These are phyloP conservation scores for Drosophila neocordata DNA, from an alignment of 1,140 invertebrate genomes.

Conservation along the genomic window DNA sequence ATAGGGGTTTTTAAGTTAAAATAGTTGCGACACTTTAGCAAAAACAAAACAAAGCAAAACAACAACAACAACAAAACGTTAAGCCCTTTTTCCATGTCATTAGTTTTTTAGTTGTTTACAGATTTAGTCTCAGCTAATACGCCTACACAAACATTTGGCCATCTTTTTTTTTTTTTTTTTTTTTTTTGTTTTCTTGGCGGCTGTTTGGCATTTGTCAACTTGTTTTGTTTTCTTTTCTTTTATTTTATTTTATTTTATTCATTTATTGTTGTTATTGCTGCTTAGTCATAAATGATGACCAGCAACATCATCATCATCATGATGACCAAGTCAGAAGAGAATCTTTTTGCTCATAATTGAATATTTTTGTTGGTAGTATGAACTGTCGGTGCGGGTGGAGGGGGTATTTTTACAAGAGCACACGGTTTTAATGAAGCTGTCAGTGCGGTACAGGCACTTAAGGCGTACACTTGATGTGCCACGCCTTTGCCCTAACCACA, in stretches of 20 bases:
- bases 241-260: conserved; percentile 44
- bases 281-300: conserved; percentile 34
- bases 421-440: conserved; percentile 71
- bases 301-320: conserved; percentile 24
- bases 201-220: conserved; percentile 74
- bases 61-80: neutral
- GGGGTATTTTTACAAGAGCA: conserved; percentile 42
- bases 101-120: conserved; percentile 46
- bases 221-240: conserved; percentile 34
- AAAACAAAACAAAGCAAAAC: neutral
- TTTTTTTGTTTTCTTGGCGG: conserved; percentile 35
- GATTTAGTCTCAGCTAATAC: conserved; percentile 32
- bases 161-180: conserved; percentile 11
- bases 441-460: conserved; percentile 63
- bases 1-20: neutral
- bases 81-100: conserved; percentile 33
- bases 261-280: conserved; percentile 10
- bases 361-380: conserved; percentile 3
- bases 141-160: conserved; percentile 3
- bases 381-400: neutral
- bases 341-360: conserved; percentile 41
- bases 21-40: too few relatives aligned
- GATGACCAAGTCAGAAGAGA: conserved; percentile 13
- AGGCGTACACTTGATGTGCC: conserved; percentile 58
- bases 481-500: conserved; percentile 24